phyloP scores from a whole-genome alignment of 2,113 vertebrate species.

The Ploceus nigricollis region DNA sequence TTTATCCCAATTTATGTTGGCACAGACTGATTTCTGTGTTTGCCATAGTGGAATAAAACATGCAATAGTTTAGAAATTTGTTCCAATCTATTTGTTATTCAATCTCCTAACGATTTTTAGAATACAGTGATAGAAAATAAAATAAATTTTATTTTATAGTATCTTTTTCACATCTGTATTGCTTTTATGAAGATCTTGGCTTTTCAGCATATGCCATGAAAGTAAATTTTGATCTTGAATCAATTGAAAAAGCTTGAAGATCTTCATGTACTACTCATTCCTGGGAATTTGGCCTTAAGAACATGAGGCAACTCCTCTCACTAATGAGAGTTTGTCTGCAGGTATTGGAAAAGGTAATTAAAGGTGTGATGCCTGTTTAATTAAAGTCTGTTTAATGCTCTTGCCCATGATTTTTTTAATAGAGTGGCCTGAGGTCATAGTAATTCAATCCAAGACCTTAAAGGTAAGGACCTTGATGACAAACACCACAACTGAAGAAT shows the following conservation, averaged over 20 bases:
- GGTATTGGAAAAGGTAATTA: constrained; percentile 2
- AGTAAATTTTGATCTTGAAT: background rate
- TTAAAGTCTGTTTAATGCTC: background rate
- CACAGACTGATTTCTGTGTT: background rate
- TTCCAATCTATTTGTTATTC: background rate
- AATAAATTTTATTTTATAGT: background rate
- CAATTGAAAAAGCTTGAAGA: background rate
- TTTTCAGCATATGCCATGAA: background rate
- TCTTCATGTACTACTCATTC: background rate
- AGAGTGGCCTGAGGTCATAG: background rate
- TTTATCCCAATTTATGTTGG: constrained; percentile 19
- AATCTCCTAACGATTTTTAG: background rate
- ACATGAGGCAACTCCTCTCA: background rate
- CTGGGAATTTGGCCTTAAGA: background rate
- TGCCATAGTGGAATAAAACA: background rate
- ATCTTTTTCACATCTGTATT: background rate
- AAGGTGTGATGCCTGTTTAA: background rate
- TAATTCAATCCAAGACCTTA: background rate
- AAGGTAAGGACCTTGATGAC: background rate
- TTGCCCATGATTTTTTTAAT: background rate
- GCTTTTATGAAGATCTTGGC: background rate
- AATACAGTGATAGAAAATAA: background rate
- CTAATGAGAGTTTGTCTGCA: background rate
- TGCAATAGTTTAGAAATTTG: background rate
- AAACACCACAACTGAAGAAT: background rate